A percentile compares a stretch with the other conserved stretches of the same genome.
phyloP scores from a whole-genome alignment of 2,888 invertebrate species.

The Conomelus anceps region DNA sequence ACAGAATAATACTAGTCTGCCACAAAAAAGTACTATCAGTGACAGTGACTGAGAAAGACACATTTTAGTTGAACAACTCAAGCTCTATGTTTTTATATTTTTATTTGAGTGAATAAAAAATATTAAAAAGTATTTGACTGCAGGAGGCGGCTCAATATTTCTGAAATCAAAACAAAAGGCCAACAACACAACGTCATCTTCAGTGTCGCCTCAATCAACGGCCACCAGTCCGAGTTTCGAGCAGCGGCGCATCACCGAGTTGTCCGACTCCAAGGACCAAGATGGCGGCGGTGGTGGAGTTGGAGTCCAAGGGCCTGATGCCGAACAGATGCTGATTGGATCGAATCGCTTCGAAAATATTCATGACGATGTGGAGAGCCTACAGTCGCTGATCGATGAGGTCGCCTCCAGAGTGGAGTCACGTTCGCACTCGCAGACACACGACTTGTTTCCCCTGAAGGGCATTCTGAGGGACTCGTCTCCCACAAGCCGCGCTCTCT shows the following conservation, averaged over 20 bases:
- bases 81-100: too few relatives aligned
- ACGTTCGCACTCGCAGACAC: not conserved
- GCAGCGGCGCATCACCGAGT: not conserved
- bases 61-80: too few relatives aligned
- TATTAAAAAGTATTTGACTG: not conserved
- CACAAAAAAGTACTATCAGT: too few relatives aligned
- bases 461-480: conserved; percentile 35
- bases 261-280: not conserved
- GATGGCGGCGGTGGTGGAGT: not conserved
- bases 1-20: too few relatives aligned
- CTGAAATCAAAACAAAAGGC: conserved; percentile 48
- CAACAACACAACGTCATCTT: not conserved
- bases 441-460: conserved; percentile 29
- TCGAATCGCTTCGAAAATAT: not conserved
- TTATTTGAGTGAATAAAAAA: not conserved
- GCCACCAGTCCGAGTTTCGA: not conserved
- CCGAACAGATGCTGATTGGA: not conserved
- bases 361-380: not conserved
- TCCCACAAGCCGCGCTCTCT: conserved; percentile 25
- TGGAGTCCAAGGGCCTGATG: not conserved
- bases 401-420: not conserved
- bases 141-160: conserved; percentile 57
- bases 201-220: not conserved
- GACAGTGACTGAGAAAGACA: too few relatives aligned
- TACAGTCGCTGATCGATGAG: conserved; percentile 1